Conservation (phyloP, 2,113 vertebrate species). For the Boleophthalmus pectinirostris region DNA sequence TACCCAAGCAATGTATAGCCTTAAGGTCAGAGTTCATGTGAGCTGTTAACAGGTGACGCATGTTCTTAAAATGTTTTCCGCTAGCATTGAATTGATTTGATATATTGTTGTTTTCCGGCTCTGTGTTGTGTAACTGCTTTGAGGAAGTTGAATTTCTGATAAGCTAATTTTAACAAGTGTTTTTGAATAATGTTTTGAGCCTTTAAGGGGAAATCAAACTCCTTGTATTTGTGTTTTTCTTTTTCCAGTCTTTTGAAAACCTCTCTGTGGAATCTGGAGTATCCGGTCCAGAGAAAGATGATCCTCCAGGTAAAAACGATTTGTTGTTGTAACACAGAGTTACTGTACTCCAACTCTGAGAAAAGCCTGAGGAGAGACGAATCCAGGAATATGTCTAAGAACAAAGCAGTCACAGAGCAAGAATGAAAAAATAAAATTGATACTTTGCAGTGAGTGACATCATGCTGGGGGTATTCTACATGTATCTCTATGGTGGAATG, state of each 20-base stretch:
- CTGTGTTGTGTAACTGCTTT: conserved; percentile 21
- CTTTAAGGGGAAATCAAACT: conserved; percentile 18
- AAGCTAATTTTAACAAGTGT: conserved; percentile 31
- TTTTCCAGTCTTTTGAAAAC: conserved; percentile 91
- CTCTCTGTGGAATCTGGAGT: conserved; percentile 88
- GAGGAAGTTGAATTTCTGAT: conserved; percentile 50
- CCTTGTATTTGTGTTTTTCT: conserved; percentile 18
- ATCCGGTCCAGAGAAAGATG: conserved; percentile 90
- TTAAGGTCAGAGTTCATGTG: conserved; percentile 36
- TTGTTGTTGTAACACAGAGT: conserved; percentile 22
- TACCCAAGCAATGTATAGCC: background rate
- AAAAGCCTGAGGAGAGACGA: background rate
- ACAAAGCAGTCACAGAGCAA: background rate
- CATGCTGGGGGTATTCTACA: no score
- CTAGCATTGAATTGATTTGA: conserved; percentile 26
- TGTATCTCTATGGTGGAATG: no score
- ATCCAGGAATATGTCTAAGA: conserved; percentile 7
- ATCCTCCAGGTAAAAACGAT: conserved; percentile 78
- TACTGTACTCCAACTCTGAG: conserved; percentile 25
- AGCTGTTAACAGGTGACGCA: conserved; percentile 21
- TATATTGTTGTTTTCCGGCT: conserved; percentile 52
- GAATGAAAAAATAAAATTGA: no score
- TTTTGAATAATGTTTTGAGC: background rate
- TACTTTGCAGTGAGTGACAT: no score
- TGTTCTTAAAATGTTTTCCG: conserved; percentile 17